Evolutionary conservation across 35 echinoderm and acorn worm species (phyloP).

Genomic region (Diadema setosum): DNA sequence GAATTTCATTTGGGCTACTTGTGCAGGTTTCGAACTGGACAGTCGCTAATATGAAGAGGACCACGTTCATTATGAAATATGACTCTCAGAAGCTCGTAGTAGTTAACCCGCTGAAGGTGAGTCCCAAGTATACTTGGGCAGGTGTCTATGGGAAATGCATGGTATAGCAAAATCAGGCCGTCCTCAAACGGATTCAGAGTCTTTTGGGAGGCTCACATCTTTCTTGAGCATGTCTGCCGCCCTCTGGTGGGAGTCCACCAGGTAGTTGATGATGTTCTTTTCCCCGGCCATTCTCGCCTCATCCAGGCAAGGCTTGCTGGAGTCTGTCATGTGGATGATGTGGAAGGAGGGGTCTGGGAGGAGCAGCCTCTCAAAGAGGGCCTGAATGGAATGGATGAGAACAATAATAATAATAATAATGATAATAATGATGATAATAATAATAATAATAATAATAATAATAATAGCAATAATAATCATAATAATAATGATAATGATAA

Average conservation of each 20-base stretch:
- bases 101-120: neutral
- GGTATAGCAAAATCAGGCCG: no score
- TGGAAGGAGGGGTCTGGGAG: slow-evolving; percentile 69
- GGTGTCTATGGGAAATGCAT: no score
- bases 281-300: slow-evolving; percentile 51
- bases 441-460: no score
- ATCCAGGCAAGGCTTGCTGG: neutral
- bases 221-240: neutral
- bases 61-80: neutral
- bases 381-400: slow-evolving; percentile 25
- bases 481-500: no score
- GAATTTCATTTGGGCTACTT: neutral
- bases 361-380: slow-evolving; percentile 91
- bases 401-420: neutral
- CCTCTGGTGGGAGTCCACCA: slow-evolving; percentile 69
- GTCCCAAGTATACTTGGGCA: neutral
- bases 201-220: neutral
- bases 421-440: no score
- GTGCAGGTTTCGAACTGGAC: neutral
- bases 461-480: no score
- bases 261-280: slow-evolving; percentile 57
- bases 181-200: neutral
- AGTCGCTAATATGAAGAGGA: neutral
- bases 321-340: slow-evolving; percentile 68
- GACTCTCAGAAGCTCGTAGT: neutral